Conservation (phyloP, 2,888 invertebrate genomes). For the Drosophila demipolita region DNA sequence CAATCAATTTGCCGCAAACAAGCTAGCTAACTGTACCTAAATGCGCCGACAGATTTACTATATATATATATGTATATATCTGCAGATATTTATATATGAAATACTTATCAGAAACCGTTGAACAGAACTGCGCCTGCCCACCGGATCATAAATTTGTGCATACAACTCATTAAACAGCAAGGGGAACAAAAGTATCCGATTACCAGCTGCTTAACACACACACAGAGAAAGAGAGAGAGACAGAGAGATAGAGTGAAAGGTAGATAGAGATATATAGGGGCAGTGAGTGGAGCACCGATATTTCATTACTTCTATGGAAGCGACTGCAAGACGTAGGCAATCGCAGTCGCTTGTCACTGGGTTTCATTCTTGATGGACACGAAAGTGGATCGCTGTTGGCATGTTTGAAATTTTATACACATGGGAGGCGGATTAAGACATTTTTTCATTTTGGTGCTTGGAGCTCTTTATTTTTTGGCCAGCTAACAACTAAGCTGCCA, state of each 20-base stretch:
- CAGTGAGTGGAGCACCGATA: slow-evolving; percentile 16
- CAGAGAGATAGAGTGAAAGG: not conserved
- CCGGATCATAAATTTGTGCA: slow-evolving; percentile 83
- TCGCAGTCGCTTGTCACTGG: slow-evolving; percentile 15
- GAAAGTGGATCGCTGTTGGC: slow-evolving; percentile 76
- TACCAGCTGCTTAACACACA: slow-evolving; percentile 38
- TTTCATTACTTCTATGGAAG: slow-evolving; percentile 66
- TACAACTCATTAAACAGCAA: slow-evolving; percentile 81
- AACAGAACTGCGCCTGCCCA: slow-evolving; percentile 81
- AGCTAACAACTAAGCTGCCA: slow-evolving; percentile 44
- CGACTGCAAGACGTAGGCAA: slow-evolving; percentile 13
- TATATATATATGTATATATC: slow-evolving; percentile 10
- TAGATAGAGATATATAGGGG: not conserved
- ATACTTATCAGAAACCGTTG: slow-evolving; percentile 51
- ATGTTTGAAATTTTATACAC: slow-evolving; percentile 79
- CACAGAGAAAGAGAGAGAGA: slow-evolving; percentile 8
- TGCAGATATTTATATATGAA: not conserved
- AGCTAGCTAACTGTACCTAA: slow-evolving; percentile 46
- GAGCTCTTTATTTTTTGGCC: not conserved
- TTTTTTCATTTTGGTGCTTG: slow-evolving; percentile 25
- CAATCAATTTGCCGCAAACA: slow-evolving; percentile 56
- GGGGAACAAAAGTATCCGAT: slow-evolving; percentile 79
- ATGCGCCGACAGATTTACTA: slow-evolving; percentile 6
- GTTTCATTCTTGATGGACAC: slow-evolving; percentile 73
- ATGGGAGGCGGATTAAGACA: slow-evolving; percentile 75